These are phyloP conservation scores for Helicoverpa armigera DNA, from an alignment of 1,140 invertebrate species.

Conservation along the genomic window DNA sequence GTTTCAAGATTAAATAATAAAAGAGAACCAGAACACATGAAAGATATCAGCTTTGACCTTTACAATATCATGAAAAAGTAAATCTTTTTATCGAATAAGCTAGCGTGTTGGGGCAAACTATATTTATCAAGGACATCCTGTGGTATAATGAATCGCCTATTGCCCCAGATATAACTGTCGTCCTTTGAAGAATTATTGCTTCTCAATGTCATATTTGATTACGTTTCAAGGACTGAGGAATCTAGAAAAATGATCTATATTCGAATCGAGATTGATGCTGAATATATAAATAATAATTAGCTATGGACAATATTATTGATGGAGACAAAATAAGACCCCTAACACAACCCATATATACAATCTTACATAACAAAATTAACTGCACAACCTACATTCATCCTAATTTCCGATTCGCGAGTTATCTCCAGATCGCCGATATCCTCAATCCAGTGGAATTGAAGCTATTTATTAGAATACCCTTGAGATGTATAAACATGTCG, in stretches of 20 bases:
- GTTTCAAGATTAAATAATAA: too few species aligned
- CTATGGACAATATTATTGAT: too few species aligned
- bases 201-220: slow-evolving; percentile 7
- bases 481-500: slow-evolving; percentile 19
- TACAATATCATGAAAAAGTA: too few species aligned
- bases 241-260: not conserved
- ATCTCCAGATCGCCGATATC: not conserved
- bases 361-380: not conserved
- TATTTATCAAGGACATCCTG: slow-evolving; percentile 16
- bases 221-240: not conserved
- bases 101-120: not conserved
- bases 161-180: slow-evolving; percentile 18
- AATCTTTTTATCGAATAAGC: not conserved
- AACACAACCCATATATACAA: not conserved
- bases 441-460: not conserved
- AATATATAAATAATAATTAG: not conserved
- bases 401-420: not conserved
- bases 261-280: not conserved
- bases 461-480: slow-evolving; percentile 7
- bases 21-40: too few species aligned
- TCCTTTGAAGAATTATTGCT: not conserved
- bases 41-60: too few species aligned
- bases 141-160: not conserved
- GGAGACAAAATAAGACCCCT: not conserved
- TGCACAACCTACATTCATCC: not conserved